Evolutionary conservation across 2,113 vertebrate species (phyloP), one percentile per base, ranked within the genome.

Genomic region (Grantiella picta): DNA sequence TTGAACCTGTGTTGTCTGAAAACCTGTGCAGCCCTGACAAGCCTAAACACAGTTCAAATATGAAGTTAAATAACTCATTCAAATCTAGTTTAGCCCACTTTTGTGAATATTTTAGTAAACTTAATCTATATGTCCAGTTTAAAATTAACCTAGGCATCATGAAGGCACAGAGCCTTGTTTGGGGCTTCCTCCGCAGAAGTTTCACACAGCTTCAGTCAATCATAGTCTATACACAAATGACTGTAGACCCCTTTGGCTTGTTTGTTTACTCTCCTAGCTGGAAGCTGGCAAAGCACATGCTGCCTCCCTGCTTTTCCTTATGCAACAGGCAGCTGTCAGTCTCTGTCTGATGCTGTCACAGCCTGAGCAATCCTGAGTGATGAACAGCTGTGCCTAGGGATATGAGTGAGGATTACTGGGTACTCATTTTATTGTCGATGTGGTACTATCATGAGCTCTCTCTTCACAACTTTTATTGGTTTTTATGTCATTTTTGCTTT

Each of bases 271-370:
- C 40, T 91, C 63, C 86, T 52, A 28, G 64, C 56, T 96, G 66
- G 84, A 78, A 81, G 29, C 50, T 54, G 18, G 31, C 57, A 95
- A 76, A 86, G 87, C 77, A 60, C 40, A 49, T 36, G 60, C 44
- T 82, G 59, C 20, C 42, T 91, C 92, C 78, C 79, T 84, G 57
- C 79, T 81, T 66, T 94, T 50, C 64, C 49, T 59, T 92, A 59
- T 50, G 59, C 42, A 87, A 45, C 60, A 79, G 83, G 66, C 86
- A 88, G 83, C 83, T 92, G 93, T 89, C 95, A 95, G 5, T 94
- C 88, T 89, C 65, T 93, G 72, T 72, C 70, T 93, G 80, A 84
- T 5, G 54, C 76, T 95, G 66, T 92, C 79, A 93, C 28, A 92
- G 68, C 54, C 91, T 83, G 31, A 85, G 38, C 88, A 70, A 93